Conservation (phyloP, 2,888 invertebrate genomes). For the Nasonovia ribisnigri region DNA sequence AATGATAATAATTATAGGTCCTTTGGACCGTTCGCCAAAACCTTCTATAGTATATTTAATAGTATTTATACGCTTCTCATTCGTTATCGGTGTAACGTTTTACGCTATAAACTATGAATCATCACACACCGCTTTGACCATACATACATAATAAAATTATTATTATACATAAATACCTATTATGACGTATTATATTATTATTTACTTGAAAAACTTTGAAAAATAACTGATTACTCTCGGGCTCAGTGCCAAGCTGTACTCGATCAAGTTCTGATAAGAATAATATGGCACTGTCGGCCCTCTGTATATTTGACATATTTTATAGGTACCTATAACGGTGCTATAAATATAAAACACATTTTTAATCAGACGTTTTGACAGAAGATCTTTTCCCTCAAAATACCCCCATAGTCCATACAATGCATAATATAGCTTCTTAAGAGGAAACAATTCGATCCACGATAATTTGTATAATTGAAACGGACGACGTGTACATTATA, state of each 20-base stretch:
- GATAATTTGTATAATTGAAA: neutral
- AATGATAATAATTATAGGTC: neutral
- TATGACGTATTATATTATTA: neutral
- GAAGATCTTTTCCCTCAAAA: neutral
- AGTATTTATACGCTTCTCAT: neutral
- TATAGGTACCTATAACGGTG: slow-evolving; percentile 38
- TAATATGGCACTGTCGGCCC: slow-evolving; percentile 19
- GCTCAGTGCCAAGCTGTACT: slow-evolving; percentile 31
- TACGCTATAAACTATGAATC: neutral
- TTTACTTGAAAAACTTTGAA: slow-evolving; percentile 44
- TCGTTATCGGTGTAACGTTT: neutral
- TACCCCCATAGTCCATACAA: neutral
- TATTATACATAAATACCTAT: neutral
- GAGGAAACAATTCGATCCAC: neutral
- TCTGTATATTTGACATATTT: slow-evolving; percentile 43
- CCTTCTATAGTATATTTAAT: neutral
- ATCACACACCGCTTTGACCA: neutral
- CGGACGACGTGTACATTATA: no score
- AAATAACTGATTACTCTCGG: slow-evolving; percentile 42
- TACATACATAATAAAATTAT: slow-evolving; percentile 1
- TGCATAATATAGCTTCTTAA: neutral
- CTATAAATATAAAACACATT: slow-evolving; percentile 38
- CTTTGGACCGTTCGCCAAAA: neutral
- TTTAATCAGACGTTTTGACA: slow-evolving; percentile 36
- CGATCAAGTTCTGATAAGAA: slow-evolving; percentile 46